Evolutionary conservation across 2,113 vertebrate genomes (phyloP).

Genomic region (Ictalurus furcatus): DNA sequence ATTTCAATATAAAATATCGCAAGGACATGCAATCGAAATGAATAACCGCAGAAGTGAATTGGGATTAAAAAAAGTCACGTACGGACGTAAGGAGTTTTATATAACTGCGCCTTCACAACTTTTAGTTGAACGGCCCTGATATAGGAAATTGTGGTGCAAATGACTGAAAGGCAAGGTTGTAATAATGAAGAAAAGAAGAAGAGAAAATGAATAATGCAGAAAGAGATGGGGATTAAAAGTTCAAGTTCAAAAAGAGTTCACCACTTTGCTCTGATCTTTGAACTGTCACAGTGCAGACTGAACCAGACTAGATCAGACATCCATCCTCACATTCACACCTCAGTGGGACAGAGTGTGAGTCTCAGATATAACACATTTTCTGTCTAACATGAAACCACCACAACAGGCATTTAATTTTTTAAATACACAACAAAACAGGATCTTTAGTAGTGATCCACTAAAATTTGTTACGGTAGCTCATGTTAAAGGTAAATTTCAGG

Average conservation of each 20-base stretch:
- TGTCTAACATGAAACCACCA: not conserved
- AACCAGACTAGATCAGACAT: not conserved
- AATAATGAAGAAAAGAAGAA: not conserved
- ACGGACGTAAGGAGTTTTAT: not conserved
- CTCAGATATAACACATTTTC: not conserved
- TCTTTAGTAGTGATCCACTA: not conserved
- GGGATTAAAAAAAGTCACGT: not conserved
- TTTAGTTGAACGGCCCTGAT: not conserved
- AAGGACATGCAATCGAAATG: not conserved
- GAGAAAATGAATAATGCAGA: not conserved
- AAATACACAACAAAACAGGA: not conserved
- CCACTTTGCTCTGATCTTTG: not conserved
- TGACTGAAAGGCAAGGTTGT: not conserved
- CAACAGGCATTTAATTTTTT: not conserved
- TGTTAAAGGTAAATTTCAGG: not conserved
- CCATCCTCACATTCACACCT: conserved; percentile 3
- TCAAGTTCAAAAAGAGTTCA: not conserved
- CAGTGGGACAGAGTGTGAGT: not conserved
- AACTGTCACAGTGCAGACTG: not conserved
- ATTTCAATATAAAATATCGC: not conserved
- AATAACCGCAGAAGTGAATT: not conserved
- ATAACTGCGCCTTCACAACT: not conserved
- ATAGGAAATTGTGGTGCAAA: not conserved
- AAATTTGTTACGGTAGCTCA: not conserved
- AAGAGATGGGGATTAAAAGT: not conserved